These are phyloP conservation scores for Grallaria varia DNA, from an alignment of 2,113 vertebrate species.

Conservation along the genomic window DNA sequence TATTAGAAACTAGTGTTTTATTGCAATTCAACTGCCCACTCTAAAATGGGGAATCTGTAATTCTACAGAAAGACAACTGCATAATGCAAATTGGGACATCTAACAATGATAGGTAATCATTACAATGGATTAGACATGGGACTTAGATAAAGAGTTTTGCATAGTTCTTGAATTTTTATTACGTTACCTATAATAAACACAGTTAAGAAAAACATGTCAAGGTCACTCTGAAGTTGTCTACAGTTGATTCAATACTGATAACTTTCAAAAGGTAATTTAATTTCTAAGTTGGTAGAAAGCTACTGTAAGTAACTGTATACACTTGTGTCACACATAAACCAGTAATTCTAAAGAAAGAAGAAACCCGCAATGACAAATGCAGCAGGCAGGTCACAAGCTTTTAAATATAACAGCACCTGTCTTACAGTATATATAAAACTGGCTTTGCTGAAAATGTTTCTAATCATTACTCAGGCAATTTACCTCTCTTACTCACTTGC, in stretches of 20 bases:
- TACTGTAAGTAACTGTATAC: not conserved
- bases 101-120: not conserved
- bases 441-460: not conserved
- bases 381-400: not conserved
- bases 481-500: not conserved
- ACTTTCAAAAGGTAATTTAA: not conserved
- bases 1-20: not conserved
- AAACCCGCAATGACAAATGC: not conserved
- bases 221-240: not conserved
- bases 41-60: not conserved
- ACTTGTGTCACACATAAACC: not conserved
- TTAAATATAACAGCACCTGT: not conserved
- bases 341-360: not conserved
- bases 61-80: not conserved
- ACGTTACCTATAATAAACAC: not conserved
- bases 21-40: not conserved
- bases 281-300: not conserved
- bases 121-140: not conserved
- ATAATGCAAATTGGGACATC: not conserved
- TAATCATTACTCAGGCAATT: slow-evolving; percentile 1
- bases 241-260: not conserved
- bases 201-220: not conserved
- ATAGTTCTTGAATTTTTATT: not conserved
- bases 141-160: not conserved
- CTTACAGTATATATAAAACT: not conserved